These are phyloP conservation scores for Phataginus tricuspis DNA, from an alignment of 2,797 vertebrate genomes.

Conservation along the genomic window DNA sequence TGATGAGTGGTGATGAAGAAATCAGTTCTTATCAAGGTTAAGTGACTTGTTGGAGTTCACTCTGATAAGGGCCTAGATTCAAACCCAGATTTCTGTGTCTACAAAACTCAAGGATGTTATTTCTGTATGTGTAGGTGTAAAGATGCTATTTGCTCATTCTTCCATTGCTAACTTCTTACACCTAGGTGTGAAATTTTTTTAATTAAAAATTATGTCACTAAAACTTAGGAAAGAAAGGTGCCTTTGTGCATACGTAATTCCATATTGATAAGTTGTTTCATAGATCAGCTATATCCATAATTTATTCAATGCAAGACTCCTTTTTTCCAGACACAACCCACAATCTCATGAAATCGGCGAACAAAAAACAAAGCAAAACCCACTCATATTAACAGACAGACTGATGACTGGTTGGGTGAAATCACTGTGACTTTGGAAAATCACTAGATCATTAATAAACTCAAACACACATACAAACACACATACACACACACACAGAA, in stretches of 20 bases:
- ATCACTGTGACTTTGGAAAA: background rate
- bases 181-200: background rate
- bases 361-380: background rate
- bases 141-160: background rate
- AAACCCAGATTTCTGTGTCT: background rate
- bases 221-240: background rate
- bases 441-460: background rate
- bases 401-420: background rate
- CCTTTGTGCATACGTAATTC: background rate
- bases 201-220: background rate
- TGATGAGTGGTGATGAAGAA: background rate
- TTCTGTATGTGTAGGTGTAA: background rate
- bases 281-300: background rate
- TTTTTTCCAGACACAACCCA: background rate
- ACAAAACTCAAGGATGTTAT: background rate
- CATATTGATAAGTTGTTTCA: background rate
- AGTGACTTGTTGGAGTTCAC: background rate
- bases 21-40: background rate
- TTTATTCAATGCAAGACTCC: accelerated
- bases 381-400: background rate
- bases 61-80: background rate
- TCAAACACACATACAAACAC: background rate
- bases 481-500: background rate
- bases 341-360: background rate
- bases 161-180: background rate